Conservation (phyloP, 2,797 vertebrate genomes). For the Erethizon dorsatum region DNA sequence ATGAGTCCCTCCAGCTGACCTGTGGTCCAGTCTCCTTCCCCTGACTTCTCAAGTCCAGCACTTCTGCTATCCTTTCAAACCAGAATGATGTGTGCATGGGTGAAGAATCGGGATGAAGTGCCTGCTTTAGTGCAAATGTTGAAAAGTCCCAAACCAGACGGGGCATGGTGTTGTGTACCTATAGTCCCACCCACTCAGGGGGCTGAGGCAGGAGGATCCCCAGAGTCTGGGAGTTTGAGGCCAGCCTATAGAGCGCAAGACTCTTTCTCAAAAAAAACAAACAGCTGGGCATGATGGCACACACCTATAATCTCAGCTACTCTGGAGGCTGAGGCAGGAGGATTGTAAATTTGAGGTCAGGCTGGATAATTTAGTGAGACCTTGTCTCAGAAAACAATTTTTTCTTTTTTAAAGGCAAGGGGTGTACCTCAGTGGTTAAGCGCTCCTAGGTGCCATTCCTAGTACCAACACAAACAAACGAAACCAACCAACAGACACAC, state of each 20-base stretch:
- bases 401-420: background rate
- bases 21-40: conserved; percentile 33
- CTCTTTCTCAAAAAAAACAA: background rate
- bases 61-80: conserved; percentile 45
- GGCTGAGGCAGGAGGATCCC: background rate
- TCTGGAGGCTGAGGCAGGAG: background rate
- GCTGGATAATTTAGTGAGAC: background rate
- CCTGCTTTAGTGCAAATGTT: conserved; percentile 17
- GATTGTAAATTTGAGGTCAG: background rate
- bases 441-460: background rate
- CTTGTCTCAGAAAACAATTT: background rate
- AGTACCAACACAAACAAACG: background rate
- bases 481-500: background rate
- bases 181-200: background rate
- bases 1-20: conserved; percentile 29
- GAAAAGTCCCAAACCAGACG: background rate
- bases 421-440: background rate
- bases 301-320: background rate
- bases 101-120: conserved; percentile 23
- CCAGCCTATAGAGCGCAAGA: background rate
- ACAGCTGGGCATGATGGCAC: background rate
- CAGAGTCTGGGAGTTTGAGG: background rate
- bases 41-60: background rate
- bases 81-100: conserved; percentile 14
- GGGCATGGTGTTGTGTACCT: background rate